Conservation (phyloP, 2,113 vertebrate genomes). For the Phycodurus eques region DNA sequence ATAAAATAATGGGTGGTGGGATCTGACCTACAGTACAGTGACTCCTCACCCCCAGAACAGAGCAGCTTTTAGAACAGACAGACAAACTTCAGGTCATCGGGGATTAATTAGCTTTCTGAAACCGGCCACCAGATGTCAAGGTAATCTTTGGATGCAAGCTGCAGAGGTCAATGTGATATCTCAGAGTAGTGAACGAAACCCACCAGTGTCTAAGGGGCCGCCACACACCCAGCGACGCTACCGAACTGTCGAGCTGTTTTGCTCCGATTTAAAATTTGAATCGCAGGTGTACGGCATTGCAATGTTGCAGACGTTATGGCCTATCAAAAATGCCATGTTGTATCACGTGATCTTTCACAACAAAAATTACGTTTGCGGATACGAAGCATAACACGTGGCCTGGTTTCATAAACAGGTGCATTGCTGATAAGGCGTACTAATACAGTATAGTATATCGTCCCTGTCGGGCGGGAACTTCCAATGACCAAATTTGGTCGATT, state of each 20-base stretch:
- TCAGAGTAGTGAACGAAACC: constrained; percentile 48
- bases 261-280: no score
- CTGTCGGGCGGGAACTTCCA: no score
- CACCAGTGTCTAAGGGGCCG: constrained; percentile 37
- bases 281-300: no score
- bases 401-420: no score
- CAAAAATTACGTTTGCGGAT: no score
- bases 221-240: constrained; percentile 18
- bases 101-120: constrained; percentile 79
- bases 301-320: no score
- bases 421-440: no score
- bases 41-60: constrained; percentile 47
- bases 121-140: constrained; percentile 72
- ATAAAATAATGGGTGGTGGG: constrained; percentile 20
- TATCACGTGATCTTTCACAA: no score
- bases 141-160: constrained; percentile 69
- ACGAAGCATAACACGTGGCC: no score
- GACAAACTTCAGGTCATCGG: constrained; percentile 69
- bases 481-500: no score
- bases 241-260: not conserved
- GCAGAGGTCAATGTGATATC: constrained; percentile 74
- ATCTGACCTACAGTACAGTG: constrained; percentile 47
- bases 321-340: no score
- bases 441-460: no score
- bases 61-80: constrained; percentile 59